A percentile compares a stretch with the other conserved stretches of the same genome.
These are phyloP conservation scores for Trematomus bernacchii DNA, from an alignment of 2,797 vertebrate species.

Conservation along the genomic window DNA sequence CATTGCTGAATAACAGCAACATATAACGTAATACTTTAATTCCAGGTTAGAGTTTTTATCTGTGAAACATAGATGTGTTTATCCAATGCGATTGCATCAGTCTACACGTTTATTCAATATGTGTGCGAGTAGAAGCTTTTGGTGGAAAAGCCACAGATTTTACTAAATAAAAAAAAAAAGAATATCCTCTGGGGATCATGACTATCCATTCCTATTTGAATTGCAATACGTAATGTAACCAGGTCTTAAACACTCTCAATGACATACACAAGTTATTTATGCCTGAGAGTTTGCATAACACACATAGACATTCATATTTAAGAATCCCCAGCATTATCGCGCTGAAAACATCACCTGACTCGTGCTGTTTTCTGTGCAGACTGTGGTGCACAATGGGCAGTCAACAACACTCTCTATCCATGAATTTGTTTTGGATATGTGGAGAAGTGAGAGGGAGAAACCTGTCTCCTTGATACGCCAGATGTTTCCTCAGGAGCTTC, in stretches of 20 bases:
- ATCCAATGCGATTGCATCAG: background rate
- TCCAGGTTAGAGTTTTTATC: background rate
- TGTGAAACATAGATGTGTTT: background rate
- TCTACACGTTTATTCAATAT: background rate
- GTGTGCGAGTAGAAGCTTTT: background rate
- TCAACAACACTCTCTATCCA: constrained; percentile 44
- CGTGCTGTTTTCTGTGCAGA: constrained; percentile 38
- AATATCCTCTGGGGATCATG: background rate
- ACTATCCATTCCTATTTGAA: background rate
- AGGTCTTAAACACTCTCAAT: background rate
- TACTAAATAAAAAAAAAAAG: background rate
- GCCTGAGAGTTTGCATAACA: background rate
- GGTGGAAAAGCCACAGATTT: constrained; percentile 4
- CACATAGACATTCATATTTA: constrained; percentile 4
- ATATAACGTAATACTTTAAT: too few relatives aligned
- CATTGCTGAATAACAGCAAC: background rate
- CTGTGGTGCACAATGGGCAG: constrained; percentile 21
- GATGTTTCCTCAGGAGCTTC: constrained; percentile 81
- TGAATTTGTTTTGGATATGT: constrained; percentile 48
- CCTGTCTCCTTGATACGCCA: constrained; percentile 70
- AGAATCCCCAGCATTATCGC: constrained; percentile 4
- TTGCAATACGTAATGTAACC: background rate
- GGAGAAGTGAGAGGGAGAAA: constrained; percentile 57
- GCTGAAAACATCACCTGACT: constrained; percentile 25
- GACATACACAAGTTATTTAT: background rate